Base-by-base conservation (phyloP, 2,888 invertebrate species). In the Cosmorhoe ocellata region DNA sequence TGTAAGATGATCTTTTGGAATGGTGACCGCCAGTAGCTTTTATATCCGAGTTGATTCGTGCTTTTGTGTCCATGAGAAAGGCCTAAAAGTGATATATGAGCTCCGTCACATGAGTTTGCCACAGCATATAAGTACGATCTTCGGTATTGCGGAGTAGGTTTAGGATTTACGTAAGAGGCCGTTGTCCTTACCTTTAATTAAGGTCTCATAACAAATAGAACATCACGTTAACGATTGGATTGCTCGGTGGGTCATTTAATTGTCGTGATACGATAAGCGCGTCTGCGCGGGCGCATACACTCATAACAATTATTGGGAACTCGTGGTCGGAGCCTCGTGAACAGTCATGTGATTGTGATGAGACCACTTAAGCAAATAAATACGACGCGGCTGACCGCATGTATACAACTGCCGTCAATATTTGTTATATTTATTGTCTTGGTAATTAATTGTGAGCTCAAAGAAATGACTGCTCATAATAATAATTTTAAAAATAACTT, bases 311-410 rank as follows among this genome's bases (percentile, higher is more conserved):
- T 75, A 85, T 84, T 83, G 74, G 78, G 71, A 83, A 69, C 85
- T 84, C 86, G 85, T 85, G 84, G 83, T 71, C 76, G 64, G 65
- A 66, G 75, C 74, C 83, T 81, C 81, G 81, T 82, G 79, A 82
- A 78, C 69, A 69, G 74, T 89, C 89, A 89, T 85, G 85, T 89
- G 88, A 89, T 77, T 79, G 79, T 79, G 77, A 86, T 86, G 84
- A 81, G 79, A 69, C 88, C 88, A 89, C 86, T 89, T 89, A 84
- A 89, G 81, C 84, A 81, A 89, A 88, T 88, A 84, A 87, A 84
- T 73, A 76, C 72, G 64, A 69, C 63, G 66, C 74, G 68, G 64
- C 69, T 74, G 69, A 71, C 72, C 69, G 65, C 71, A 66, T 71
- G 73, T 67, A 66, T 71, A 74, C 67, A 63, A 62, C 69, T 71